phyloP scores from a whole-genome alignment of 2,888 invertebrate species.

The Azorinus chamasolen region DNA sequence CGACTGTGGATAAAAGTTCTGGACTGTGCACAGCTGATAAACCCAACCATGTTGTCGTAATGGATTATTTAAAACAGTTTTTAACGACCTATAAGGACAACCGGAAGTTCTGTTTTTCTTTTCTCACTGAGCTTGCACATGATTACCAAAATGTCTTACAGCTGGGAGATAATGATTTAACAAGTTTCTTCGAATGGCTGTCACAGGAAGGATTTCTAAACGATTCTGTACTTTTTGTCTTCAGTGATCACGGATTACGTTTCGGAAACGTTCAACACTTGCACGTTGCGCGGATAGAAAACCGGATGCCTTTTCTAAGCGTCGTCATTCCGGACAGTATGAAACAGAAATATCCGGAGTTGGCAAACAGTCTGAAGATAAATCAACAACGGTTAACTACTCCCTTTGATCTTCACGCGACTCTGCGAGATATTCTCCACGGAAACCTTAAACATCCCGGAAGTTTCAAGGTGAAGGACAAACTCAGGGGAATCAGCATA shows the following conservation, averaged over 20 bases:
- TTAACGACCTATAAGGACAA: constrained; percentile 89
- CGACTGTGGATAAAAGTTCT: constrained; percentile 39
- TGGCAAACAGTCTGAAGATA: constrained; percentile 88
- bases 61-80: constrained; percentile 87
- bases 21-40: constrained; percentile 89
- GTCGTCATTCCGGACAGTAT: constrained; percentile 92
- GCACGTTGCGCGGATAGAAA: constrained; percentile 95
- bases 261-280: constrained; percentile 94
- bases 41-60: constrained; percentile 88
- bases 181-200: constrained; percentile 88
- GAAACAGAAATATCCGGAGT: constrained; percentile 88
- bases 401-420: constrained; percentile 95
- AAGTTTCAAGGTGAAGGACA: constrained; percentile 4
- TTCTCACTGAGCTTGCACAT: constrained; percentile 96
- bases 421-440: constrained; percentile 90
- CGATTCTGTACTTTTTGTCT: constrained; percentile 93
- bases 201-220: constrained; percentile 89
- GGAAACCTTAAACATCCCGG: constrained; percentile 35
- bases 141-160: constrained; percentile 93
- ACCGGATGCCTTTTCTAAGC: constrained; percentile 94
- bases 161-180: constrained; percentile 91
- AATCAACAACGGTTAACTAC: constrained; percentile 92
- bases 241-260: constrained; percentile 96
- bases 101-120: constrained; percentile 94
- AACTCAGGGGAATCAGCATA: constrained; percentile 82